Base-by-base conservation (phyloP, 2,888 invertebrate species). In the Pheosia gnoma region DNA sequence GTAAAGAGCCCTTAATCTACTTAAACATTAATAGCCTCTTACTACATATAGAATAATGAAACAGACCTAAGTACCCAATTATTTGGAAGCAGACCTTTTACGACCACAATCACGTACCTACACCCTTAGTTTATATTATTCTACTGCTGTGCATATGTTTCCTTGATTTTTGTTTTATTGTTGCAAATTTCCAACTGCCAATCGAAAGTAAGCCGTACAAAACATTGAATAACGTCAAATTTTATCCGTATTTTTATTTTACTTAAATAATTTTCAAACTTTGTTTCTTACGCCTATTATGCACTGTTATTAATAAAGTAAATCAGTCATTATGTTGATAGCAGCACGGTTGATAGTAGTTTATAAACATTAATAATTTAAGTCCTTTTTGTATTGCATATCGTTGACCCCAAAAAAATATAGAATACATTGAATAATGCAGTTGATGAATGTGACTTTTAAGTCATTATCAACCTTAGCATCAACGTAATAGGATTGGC, bases 111-210 rank as follows among this genome's bases (percentile, higher is more conserved):
- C 78, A 84, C 83, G 84, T 86, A 73, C 70, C 25, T 61, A 68
- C 61, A 64, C 71, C 67, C 68, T 68, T 69, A 67, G 79, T 71
- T 74, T 76, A 85, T 83, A 81, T 78, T 81, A 80, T 78, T 74
- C 69, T 73, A 85, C 84, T 84, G 78, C 74, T 81, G 72, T 78
- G 80, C 89, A 88, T 89, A 89, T 88, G 88, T 83, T 88, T 80
- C 71, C 76, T 74, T 70, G 67, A 80, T 71, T 80, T 62, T 72
- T 65, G 58, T 57, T 68, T 68, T 71, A 62, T 60, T 60, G 55
- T 66, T 70, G 67, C 65, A 47, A 58, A 71, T 59, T 55, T 41
- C 47, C 8, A 0, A 8, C 10, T 3, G 1, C 38, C 3, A n/a
- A 6, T 3, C n/a, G 0, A 69, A 54, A 62, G 5, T 59, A 6